Conservation (phyloP, 1,140 invertebrate species). For the Lepeophtheirus salmonis region DNA sequence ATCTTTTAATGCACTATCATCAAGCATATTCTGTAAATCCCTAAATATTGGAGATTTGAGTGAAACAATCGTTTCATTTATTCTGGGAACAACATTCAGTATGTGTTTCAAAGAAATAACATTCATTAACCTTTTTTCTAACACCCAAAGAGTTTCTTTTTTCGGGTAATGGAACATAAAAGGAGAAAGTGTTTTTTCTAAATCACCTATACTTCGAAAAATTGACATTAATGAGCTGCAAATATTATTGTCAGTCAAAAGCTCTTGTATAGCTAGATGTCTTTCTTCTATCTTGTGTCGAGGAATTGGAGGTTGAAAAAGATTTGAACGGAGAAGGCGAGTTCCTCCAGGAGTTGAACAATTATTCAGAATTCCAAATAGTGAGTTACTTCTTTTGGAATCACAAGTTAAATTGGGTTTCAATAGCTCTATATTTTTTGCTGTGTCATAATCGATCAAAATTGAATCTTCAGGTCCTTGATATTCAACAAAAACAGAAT, state of each 20-base stretch:
- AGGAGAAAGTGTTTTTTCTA: constrained; percentile 38
- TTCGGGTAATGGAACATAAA: neutral
- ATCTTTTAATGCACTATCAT: neutral
- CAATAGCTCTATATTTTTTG: constrained; percentile 33
- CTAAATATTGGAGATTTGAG: neutral
- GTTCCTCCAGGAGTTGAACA: constrained; percentile 57
- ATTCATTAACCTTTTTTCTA: neutral
- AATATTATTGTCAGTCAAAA: constrained; percentile 42
- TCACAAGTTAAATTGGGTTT: constrained; percentile 37
- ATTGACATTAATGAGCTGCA: constrained; percentile 34
- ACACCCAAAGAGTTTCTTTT: neutral
- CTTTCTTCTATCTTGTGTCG: constrained; percentile 41
- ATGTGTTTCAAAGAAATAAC: neutral
- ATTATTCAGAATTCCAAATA: constrained; percentile 53
- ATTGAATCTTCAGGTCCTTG: constrained; percentile 59
- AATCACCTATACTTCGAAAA: constrained; percentile 36
- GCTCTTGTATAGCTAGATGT: constrained; percentile 49
- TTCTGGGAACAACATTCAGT: neutral
- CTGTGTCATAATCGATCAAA: constrained; percentile 40
- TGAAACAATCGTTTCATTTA: neutral
- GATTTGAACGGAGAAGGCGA: constrained; percentile 48
- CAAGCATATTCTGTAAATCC: neutral
- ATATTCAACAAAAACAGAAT: constrained; percentile 59
- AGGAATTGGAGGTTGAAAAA: constrained; percentile 53
- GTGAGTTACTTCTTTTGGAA: constrained; percentile 38